These are phyloP conservation scores for Phrynocephalus versicolor DNA, from an alignment of 2,113 vertebrate genomes.

Conservation along the genomic window DNA sequence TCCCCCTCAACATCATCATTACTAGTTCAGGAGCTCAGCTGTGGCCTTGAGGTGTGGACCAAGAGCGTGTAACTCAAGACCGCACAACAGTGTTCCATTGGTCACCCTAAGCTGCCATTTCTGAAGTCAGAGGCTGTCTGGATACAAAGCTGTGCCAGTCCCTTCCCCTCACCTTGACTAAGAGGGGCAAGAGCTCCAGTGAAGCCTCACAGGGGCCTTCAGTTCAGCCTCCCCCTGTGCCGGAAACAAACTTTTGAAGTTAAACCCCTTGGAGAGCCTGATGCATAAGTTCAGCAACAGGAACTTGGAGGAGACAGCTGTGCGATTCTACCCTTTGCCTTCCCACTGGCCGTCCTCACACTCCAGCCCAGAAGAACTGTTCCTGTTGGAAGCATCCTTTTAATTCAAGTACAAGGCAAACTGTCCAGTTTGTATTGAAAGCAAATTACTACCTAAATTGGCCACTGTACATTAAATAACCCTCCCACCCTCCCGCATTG, in stretches of 20 bases:
- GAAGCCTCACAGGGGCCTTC: background rate
- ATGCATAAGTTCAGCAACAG: background rate
- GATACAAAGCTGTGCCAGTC: too few relatives aligned
- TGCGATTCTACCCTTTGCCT: background rate
- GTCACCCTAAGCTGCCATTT: background rate
- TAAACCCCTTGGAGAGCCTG: background rate
- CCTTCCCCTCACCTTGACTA: background rate
- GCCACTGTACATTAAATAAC: background rate
- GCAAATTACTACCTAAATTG: background rate
- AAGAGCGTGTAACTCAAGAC: background rate
- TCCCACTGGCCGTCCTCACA: background rate
- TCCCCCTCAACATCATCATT: too few relatives aligned
- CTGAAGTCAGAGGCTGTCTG: background rate
- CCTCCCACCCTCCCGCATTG: background rate
- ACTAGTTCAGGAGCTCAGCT: background rate
- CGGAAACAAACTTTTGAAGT: background rate
- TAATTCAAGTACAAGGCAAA: background rate
- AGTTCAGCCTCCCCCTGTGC: background rate
- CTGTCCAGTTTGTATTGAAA: background rate
- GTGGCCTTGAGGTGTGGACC: background rate
- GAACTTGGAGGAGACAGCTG: background rate
- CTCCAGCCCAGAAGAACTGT: background rate
- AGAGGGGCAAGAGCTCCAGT: background rate
- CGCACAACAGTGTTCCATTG: background rate
- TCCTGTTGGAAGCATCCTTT: background rate